Evolutionary conservation across 1,140 invertebrate species (phyloP).

Genomic region (Acromyrmex charruanus): DNA sequence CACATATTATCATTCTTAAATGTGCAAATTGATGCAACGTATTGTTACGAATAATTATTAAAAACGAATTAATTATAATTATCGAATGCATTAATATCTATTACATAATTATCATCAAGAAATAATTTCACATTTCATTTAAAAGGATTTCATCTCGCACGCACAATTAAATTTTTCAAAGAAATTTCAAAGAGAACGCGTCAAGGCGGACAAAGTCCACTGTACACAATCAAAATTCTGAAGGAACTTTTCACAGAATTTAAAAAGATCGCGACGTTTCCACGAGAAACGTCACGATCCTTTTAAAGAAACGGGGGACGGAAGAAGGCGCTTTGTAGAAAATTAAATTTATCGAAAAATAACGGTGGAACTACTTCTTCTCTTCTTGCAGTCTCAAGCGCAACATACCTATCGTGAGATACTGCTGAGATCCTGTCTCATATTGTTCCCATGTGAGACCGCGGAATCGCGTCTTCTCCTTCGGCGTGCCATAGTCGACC

Average conservation of each 20-base stretch:
- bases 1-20: background rate
- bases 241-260: background rate
- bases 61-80: background rate
- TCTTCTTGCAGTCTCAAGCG: background rate
- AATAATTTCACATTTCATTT: background rate
- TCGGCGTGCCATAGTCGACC: constrained; percentile 87
- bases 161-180: constrained; percentile 39
- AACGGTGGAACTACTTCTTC: background rate
- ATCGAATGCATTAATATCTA: background rate
- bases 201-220: constrained; percentile 9
- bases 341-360: constrained; percentile 49
- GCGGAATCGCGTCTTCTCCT: constrained; percentile 88
- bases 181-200: constrained; percentile 5
- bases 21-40: background rate
- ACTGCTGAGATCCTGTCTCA: constrained; percentile 91
- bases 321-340: background rate
- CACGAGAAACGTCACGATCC: no score
- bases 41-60: background rate
- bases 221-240: constrained; percentile 43
- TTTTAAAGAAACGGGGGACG: background rate
- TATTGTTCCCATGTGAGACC: constrained; percentile 91
- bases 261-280: constrained; percentile 15
- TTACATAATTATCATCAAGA: background rate
- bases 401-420: constrained; percentile 90
- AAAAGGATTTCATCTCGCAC: background rate